Evolutionary conservation across 2,797 vertebrate genomes (phyloP).

Genomic region (Sus cebifrons): DNA sequence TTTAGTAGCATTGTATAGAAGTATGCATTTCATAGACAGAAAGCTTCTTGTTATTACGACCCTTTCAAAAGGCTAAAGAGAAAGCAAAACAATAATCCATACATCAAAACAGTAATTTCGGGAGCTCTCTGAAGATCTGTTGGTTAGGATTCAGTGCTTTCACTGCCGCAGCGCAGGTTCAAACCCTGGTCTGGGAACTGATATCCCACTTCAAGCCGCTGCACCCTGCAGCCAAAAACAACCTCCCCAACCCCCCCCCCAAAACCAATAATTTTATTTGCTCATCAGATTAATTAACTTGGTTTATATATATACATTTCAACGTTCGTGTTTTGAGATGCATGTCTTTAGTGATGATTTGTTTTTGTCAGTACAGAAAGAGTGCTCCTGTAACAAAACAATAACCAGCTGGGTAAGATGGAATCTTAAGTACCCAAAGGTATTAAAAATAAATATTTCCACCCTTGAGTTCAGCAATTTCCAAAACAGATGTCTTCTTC

Average conservation of each 20-base stretch:
- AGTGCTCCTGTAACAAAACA: conserved; percentile 64
- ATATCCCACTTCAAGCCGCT: too few relatives aligned
- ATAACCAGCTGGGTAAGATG: conserved; percentile 35
- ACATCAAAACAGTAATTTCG: neutral
- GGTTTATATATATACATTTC: neutral
- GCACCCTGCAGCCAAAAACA: too few relatives aligned
- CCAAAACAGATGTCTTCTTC: conserved; percentile 79
- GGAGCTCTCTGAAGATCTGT: too few relatives aligned
- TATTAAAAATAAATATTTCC: conserved; percentile 78
- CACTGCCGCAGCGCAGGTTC: too few relatives aligned
- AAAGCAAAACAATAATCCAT: conserved; percentile 45
- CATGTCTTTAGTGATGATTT: conserved; percentile 38
- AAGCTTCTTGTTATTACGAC: neutral
- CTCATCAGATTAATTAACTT: neutral
- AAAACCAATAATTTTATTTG: conserved; percentile 23
- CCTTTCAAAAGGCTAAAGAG: neutral
- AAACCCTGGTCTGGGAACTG: too few relatives aligned
- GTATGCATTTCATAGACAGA: neutral
- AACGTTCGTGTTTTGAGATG: conserved; percentile 16
- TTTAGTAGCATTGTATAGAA: neutral
- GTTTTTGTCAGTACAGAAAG: conserved; percentile 70
- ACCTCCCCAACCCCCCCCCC: too few relatives aligned
- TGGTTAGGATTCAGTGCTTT: too few relatives aligned
- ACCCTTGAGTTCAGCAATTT: conserved; percentile 66
- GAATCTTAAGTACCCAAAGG: conserved; percentile 63